Percentiles rank a stretch among this genome's conserved stretches.
phyloP scores from a whole-genome alignment of 2,797 vertebrate genomes.

The Urosaurus nigricauda region DNA sequence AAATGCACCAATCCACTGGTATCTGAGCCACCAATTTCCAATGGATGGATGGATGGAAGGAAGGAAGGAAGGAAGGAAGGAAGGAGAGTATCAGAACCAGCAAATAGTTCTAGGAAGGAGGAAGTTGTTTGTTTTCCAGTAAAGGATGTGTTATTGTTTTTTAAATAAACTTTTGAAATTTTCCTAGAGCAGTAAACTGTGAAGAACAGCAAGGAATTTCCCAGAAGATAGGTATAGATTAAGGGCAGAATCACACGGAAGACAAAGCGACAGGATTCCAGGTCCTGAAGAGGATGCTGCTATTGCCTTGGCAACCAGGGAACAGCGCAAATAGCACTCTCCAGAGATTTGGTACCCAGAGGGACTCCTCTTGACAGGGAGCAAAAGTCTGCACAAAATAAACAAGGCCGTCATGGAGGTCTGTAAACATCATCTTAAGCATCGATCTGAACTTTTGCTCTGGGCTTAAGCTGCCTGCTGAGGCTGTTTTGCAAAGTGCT shows the following conservation, averaged over 20 bases:
- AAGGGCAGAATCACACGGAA: not conserved
- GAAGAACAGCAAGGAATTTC: not conserved
- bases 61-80: not conserved
- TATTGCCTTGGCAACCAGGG: conserved; percentile 66
- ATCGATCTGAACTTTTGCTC: not conserved
- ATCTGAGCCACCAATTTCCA: too few species aligned
- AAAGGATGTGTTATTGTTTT: not conserved
- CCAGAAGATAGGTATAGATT: not conserved
- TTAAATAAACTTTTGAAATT: not conserved
- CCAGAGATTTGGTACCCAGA: conserved; percentile 47
- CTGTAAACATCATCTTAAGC: not conserved
- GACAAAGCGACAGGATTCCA: not conserved
- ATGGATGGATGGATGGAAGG: not conserved
- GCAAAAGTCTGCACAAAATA: conserved; percentile 14
- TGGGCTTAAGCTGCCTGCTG: not conserved
- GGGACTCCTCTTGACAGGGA: conserved; percentile 41
- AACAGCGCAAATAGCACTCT: conserved; percentile 32
- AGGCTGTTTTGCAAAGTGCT: not conserved
- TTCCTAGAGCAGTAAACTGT: not conserved
- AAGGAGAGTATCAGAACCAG: too few species aligned
- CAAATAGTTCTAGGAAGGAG: not conserved
- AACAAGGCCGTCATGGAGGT: not conserved
- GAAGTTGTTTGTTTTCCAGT: conserved; percentile 9
- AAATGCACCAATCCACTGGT: too few species aligned
- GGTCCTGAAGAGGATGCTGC: conserved; percentile 40